A percentile compares a stretch with the other conserved stretches of the same genome.
Conservation (phyloP, 2,888 invertebrate genomes). For the Portevinia maculata region DNA sequence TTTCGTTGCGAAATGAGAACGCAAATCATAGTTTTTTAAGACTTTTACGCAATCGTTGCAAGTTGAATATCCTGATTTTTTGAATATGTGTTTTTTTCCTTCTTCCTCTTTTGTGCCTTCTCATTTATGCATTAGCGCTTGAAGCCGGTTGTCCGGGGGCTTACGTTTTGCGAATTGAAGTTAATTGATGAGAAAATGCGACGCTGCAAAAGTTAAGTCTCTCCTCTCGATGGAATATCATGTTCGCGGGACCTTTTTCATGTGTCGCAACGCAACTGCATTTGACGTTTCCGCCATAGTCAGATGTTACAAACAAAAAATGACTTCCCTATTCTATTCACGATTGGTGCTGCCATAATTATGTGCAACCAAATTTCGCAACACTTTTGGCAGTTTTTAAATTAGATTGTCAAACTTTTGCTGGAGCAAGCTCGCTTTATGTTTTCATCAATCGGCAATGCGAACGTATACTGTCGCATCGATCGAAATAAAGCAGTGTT, state of each 20-base stretch:
- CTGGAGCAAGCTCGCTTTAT: no score
- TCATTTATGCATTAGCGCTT: conserved; percentile 16
- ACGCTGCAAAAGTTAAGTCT: background rate
- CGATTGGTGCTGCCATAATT: no score
- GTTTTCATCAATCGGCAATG: no score
- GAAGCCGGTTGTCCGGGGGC: conserved; percentile 20
- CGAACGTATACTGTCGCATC: no score
- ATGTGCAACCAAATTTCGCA: no score
- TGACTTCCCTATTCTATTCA: no score
- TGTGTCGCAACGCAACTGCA: background rate
- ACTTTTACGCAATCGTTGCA: conserved; percentile 66
- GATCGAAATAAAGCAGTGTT: no score
- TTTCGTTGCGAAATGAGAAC: conserved; percentile 65
- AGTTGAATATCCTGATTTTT: conserved; percentile 70
- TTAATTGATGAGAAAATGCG: conserved; percentile 51
- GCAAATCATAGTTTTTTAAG: conserved; percentile 67
- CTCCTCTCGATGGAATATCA: background rate
- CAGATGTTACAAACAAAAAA: no score
- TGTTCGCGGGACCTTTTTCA: conserved; percentile 27
- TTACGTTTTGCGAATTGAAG: conserved; percentile 31
- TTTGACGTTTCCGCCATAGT: conserved; percentile 23
- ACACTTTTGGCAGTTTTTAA: no score
- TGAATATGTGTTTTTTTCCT: conserved; percentile 14
- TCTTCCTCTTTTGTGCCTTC: conserved; percentile 15
- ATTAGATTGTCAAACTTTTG: no score